Percentiles rank a stretch among this genome's conserved stretches.
phyloP scores from a whole-genome alignment of 2,888 invertebrate species.

The Dasysyrphus albostriatus region DNA sequence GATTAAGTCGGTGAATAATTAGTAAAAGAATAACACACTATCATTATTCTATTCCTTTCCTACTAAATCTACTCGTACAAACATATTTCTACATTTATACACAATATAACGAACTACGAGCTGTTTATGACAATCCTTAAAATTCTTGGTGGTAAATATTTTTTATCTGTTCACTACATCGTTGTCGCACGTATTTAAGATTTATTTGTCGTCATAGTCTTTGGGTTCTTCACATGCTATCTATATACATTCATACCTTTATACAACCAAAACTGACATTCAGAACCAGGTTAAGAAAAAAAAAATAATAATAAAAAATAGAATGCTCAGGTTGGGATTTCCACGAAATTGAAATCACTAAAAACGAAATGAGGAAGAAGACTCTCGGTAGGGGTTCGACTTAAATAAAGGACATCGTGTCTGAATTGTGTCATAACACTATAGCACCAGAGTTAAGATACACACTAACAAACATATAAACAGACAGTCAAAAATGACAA shows the following conservation, averaged over 20 bases:
- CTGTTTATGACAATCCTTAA: conserved; percentile 73
- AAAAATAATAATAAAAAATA: conserved; percentile 38
- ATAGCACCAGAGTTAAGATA: conserved; percentile 44
- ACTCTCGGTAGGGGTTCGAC: conserved; percentile 68
- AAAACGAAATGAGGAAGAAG: conserved; percentile 68
- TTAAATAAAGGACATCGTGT: conserved; percentile 77
- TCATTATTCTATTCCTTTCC: conserved; percentile 22
- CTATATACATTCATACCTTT: too few species aligned
- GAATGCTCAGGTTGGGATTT: conserved; percentile 66
- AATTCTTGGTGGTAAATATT: conserved; percentile 54
- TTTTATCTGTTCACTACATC: conserved; percentile 41
- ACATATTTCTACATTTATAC: not conserved
- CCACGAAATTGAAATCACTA: conserved; percentile 75
- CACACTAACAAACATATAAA: conserved; percentile 27
- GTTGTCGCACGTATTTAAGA: conserved; percentile 47
- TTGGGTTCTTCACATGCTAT: conserved; percentile 39
- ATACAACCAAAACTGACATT: conserved; percentile 48
- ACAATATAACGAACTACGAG: conserved; percentile 54
- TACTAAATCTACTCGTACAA: too few species aligned
- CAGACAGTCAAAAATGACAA: not conserved
- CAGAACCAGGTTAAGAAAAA: conserved; percentile 61
- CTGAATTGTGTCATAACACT: conserved; percentile 80
- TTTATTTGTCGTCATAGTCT: conserved; percentile 54
- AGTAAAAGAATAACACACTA: too few species aligned
- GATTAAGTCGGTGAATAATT: conserved; percentile 64